Conservation (phyloP, 2,113 vertebrate species). For the Prunella fulvescens region DNA sequence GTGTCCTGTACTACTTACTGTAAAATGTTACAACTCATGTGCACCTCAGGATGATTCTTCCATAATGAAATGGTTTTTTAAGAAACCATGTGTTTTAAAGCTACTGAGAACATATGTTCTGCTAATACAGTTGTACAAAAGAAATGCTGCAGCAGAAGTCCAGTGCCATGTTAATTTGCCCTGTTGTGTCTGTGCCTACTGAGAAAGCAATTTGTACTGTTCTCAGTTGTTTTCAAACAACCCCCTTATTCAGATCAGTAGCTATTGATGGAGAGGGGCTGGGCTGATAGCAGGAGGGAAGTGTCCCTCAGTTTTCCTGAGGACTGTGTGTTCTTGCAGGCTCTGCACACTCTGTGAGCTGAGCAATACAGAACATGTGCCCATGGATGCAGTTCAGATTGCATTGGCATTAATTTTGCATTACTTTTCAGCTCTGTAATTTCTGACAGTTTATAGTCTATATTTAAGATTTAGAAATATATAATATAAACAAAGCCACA, state of each 20-base stretch:
- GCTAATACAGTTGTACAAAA: neutral
- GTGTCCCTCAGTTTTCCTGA: neutral
- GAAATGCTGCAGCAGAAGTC: neutral
- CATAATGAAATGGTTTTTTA: neutral
- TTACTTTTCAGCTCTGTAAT: neutral
- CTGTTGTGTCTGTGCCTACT: neutral
- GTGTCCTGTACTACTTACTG: neutral
- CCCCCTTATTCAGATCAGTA: neutral
- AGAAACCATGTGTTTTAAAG: neutral
- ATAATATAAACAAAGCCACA: neutral
- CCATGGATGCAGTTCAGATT: neutral
- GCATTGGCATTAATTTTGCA: neutral
- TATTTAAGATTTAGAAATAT: neutral
- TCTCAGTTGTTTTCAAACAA: neutral
- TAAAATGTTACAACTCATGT: neutral
- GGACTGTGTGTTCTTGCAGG: neutral
- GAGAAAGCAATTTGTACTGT: neutral
- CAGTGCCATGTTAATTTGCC: neutral
- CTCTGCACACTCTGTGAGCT: neutral
- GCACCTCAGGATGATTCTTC: neutral
- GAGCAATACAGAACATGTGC: rapidly evolving
- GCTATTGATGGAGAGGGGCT: neutral
- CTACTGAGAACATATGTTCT: neutral
- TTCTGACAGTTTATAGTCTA: neutral
- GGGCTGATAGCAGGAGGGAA: neutral